These are phyloP conservation scores for Nineta flava DNA, from an alignment of 2,888 invertebrate genomes.

Conservation along the genomic window DNA sequence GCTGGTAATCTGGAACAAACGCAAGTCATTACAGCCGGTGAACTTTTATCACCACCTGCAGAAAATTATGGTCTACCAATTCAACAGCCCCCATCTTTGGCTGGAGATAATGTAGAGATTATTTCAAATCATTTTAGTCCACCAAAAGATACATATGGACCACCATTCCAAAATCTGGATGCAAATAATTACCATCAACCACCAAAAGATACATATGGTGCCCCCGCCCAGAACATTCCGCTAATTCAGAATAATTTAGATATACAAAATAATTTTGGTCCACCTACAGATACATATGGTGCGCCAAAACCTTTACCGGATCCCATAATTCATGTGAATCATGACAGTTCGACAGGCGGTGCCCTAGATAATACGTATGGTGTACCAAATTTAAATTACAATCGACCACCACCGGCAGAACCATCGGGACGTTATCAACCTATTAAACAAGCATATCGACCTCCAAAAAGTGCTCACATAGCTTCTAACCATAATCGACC, in stretches of 20 bases:
- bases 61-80: neutral
- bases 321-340: conserved; percentile 10
- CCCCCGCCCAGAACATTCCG: no score
- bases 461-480: neutral
- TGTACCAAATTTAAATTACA: neutral
- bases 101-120: neutral
- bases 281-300: conserved; percentile 14
- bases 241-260: no score
- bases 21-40: neutral
- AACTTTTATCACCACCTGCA: neutral
- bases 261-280: conserved; percentile 3
- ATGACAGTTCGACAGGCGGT: conserved; percentile 8
- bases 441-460: neutral
- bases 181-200: neutral
- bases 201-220: neutral
- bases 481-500: neutral
- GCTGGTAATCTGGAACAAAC: neutral
- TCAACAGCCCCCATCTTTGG: conserved; percentile 9
- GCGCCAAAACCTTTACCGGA: conserved; percentile 17
- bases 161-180: neutral
- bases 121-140: neutral
- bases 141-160: no score
- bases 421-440: conserved; percentile 8
- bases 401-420: neutral
- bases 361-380: conserved; percentile 11